Percentiles rank a stretch among this genome's conserved stretches.
Conservation (phyloP, 2,113 vertebrate species). For the Rhinichthys klamathensis region DNA sequence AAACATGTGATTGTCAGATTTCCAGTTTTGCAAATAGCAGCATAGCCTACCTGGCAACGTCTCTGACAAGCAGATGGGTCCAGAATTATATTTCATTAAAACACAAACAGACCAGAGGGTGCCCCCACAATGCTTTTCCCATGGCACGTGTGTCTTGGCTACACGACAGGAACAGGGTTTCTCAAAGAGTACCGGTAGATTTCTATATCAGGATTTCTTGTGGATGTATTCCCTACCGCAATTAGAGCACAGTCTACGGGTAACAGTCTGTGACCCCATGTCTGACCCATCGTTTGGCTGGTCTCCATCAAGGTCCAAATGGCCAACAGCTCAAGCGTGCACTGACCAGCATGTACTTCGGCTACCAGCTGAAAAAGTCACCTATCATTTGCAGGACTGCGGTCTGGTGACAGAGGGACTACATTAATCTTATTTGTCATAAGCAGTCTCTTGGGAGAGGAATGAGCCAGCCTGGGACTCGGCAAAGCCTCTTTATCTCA, state of each 20-base stretch:
- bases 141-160: conserved; percentile 27
- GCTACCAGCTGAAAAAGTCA: conserved; percentile 51
- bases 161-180: neutral
- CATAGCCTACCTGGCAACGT: conserved; percentile 28
- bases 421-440: conserved; percentile 63
- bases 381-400: conserved; percentile 51
- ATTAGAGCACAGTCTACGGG: conserved; percentile 4
- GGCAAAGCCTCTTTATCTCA: conserved; percentile 56
- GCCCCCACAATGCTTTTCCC: conserved; percentile 29
- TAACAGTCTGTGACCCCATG: conserved; percentile 30
- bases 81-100: conserved; percentile 45
- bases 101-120: conserved; percentile 43
- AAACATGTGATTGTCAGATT: conserved; percentile 11
- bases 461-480: conserved; percentile 57
- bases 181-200: neutral
- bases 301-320: conserved; percentile 43
- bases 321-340: conserved; percentile 31
- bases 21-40: conserved; percentile 7
- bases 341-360: conserved; percentile 42
- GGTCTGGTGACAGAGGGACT: conserved; percentile 44
- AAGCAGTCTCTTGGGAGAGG: conserved; percentile 58
- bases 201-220: neutral
- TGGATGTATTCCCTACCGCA: neutral
- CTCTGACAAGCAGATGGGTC: conserved; percentile 39
- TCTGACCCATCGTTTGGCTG: conserved; percentile 42